Evolutionary conservation across 92 coral and sea anemone genomes (phyloP).

Genomic region (Phenganax stokvisi): DNA sequence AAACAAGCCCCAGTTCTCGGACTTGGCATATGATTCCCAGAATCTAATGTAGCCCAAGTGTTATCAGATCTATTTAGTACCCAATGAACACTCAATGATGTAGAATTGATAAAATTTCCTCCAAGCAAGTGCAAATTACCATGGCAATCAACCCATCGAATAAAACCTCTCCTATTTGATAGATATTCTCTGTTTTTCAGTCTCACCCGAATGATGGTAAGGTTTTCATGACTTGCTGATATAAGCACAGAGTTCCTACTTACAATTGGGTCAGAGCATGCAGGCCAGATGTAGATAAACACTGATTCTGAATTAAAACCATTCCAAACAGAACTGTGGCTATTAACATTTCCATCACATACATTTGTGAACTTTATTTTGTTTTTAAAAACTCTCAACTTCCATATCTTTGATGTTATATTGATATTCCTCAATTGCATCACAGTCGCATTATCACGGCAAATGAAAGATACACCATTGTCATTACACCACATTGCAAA

Average conservation of each 20-base stretch:
- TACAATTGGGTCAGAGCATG: neutral
- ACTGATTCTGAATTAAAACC: neutral
- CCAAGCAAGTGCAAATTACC: slow-evolving; percentile 75
- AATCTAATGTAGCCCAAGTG: slow-evolving; percentile 46
- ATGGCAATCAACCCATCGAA: slow-evolving; percentile 58
- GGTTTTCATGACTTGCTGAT: neutral
- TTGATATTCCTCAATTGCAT: slow-evolving; percentile 15
- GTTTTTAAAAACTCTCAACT: neutral
- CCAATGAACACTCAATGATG: slow-evolving; percentile 63
- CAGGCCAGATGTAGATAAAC: slow-evolving; percentile 5
- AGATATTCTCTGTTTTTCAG: neutral
- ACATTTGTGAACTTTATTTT: neutral
- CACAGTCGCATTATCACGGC: neutral
- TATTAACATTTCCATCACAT: neutral
- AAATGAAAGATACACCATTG: slow-evolving; percentile 2
- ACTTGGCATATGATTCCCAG: slow-evolving; percentile 53
- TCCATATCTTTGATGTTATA: neutral
- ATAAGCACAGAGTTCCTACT: slow-evolving; percentile 1
- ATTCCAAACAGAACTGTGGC: neutral
- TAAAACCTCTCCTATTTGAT: neutral
- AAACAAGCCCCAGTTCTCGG: slow-evolving; percentile 60
- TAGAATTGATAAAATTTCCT: slow-evolving; percentile 41
- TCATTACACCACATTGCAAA: slow-evolving; percentile 74
- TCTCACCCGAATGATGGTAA: neutral
- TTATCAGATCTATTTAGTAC: slow-evolving; percentile 31